A percentile compares a stretch with the other conserved stretches of the same genome.
phyloP scores from a whole-genome alignment of 2,113 vertebrate species.

The Microtus montanus region DNA sequence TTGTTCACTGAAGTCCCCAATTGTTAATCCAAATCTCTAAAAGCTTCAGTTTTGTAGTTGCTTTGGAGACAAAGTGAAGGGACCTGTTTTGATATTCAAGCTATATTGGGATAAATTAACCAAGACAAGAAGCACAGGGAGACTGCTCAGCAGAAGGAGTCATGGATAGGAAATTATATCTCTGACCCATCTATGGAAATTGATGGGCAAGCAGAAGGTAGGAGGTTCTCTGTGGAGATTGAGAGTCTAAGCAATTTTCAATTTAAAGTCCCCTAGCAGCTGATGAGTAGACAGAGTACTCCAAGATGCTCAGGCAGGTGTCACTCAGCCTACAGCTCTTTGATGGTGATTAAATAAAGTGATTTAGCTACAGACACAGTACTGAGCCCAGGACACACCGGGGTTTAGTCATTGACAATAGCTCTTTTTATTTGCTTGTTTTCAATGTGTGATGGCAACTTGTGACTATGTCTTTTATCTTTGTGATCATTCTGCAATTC shows the following conservation, averaged over 20 bases:
- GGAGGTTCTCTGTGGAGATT: neutral
- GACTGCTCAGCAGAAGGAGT: neutral
- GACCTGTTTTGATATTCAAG: neutral
- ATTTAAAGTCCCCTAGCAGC: neutral
- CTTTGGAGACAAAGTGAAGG: constrained; percentile 15
- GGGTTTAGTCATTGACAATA: neutral
- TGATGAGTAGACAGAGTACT: neutral
- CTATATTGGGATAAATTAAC: neutral
- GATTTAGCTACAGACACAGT: neutral
- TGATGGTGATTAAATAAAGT: neutral
- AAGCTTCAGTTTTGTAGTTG: neutral
- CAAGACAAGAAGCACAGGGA: neutral
- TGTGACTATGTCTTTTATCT: neutral
- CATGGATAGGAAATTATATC: neutral
- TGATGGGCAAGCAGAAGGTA: too few species aligned
- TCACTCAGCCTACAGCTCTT: neutral
- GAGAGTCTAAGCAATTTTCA: neutral
- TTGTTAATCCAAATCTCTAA: neutral
- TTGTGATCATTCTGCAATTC: neutral
- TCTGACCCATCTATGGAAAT: neutral
- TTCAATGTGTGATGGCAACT: neutral
- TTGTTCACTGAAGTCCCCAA: neutral
- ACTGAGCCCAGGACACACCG: accelerated
- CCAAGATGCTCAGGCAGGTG: neutral
- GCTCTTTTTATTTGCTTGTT: neutral